Percentiles rank a stretch among this genome's conserved stretches.
phyloP scores from a whole-genome alignment of 2,797 vertebrate species.

The Mycteria americana region DNA sequence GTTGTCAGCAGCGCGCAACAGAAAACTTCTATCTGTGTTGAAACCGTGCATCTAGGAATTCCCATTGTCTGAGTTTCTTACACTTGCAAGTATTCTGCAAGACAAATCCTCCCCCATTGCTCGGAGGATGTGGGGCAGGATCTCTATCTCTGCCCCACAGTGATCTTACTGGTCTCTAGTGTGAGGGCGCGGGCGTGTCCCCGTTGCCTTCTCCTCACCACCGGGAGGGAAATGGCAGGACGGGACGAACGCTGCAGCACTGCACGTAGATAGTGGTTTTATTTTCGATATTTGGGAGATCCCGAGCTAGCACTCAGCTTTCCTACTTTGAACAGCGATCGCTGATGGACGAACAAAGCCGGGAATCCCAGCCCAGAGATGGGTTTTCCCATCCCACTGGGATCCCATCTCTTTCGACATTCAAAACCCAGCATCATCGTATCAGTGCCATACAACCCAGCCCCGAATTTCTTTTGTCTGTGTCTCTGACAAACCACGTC shows the following conservation, averaged over 20 bases:
- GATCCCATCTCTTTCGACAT: background rate
- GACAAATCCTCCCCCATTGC: background rate
- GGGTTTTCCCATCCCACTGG: too few relatives aligned
- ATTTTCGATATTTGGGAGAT: background rate
- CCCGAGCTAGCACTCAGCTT: background rate
- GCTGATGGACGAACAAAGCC: fast-evolving
- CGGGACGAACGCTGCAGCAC: fast-evolving
- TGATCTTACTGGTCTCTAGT: background rate
- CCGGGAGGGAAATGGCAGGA: background rate
- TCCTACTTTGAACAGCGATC: fast-evolving
- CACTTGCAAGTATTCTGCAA: background rate
- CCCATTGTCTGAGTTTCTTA: background rate
- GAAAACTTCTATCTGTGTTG: background rate
- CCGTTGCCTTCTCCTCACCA: fast-evolving
- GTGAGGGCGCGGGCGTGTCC: fast-evolving
- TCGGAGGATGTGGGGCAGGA: too few relatives aligned
- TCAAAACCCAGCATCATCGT: background rate
- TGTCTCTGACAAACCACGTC: background rate
- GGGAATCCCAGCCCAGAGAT: background rate
- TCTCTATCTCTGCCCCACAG: background rate
- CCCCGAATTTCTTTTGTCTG: background rate
- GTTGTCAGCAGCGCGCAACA: fast-evolving
- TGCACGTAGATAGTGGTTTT: background rate
- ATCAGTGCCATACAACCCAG: background rate
- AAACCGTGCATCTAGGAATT: background rate